phyloP scores from a whole-genome alignment of 1,140 invertebrate species.

The Proales similis region DNA sequence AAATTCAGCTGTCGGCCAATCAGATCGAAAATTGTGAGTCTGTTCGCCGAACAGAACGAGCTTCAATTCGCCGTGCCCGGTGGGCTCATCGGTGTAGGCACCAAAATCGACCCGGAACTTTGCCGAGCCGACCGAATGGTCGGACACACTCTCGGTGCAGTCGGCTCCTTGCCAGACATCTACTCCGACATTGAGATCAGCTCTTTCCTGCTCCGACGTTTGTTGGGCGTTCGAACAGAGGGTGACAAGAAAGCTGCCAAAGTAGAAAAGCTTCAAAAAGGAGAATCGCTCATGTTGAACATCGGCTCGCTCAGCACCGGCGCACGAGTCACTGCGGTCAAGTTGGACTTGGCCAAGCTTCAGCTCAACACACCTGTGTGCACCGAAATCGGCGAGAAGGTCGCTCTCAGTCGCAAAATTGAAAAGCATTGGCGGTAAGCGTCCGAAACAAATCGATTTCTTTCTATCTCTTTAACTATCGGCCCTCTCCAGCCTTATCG shows the following conservation, averaged over 20 bases:
- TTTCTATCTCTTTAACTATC: neutral
- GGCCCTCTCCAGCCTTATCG: constrained; percentile 69
- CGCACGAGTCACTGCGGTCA: constrained; percentile 87
- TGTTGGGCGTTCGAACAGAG: constrained; percentile 93
- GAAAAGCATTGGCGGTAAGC: constrained; percentile 95
- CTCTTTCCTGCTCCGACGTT: constrained; percentile 85
- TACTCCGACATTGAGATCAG: constrained; percentile 97
- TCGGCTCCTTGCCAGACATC: constrained; percentile 89
- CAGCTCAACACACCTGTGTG: constrained; percentile 93
- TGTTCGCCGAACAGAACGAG: constrained; percentile 97
- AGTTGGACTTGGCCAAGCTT: constrained; percentile 94
- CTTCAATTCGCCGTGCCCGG: constrained; percentile 96
- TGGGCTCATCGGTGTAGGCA: constrained; percentile 94
- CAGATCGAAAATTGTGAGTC: constrained; percentile 90
- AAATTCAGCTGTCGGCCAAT: constrained; percentile 91
- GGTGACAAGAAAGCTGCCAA: constrained; percentile 97
- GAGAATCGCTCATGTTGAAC: constrained; percentile 88
- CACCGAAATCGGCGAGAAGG: constrained; percentile 96
- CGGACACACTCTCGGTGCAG: constrained; percentile 94
- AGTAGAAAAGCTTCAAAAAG: constrained; percentile 77
- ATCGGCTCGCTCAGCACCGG: constrained; percentile 98
- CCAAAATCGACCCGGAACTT: constrained; percentile 95
- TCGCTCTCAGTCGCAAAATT: constrained; percentile 89
- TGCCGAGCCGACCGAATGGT: constrained; percentile 95
- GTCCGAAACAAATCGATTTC: neutral